These are phyloP conservation scores for Epsilonema sp. DNA, from an alignment of 2,888 invertebrate genomes.

Conservation along the genomic window DNA sequence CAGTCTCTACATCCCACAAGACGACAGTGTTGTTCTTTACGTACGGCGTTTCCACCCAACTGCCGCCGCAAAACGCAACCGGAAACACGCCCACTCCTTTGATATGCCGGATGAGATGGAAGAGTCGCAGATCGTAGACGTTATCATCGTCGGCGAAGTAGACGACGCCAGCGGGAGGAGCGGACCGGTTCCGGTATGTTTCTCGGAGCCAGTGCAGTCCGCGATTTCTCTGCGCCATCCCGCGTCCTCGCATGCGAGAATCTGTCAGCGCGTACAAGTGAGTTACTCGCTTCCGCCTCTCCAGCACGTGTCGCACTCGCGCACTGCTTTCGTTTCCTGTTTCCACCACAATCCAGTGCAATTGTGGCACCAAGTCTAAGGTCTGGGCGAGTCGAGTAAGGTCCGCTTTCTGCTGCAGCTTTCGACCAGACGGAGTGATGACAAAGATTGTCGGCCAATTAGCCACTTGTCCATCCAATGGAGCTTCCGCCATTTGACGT, in stretches of 20 bases:
- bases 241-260: conserved; percentile 20
- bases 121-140: conserved; percentile 34
- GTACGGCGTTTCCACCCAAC: not conserved
- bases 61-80: not conserved
- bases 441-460: too few species aligned
- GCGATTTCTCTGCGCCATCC: conserved; percentile 27
- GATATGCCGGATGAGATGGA: not conserved
- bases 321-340: conserved; percentile 27
- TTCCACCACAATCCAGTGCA: conserved; percentile 83
- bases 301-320: not conserved
- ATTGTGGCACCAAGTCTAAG: conserved; percentile 58
- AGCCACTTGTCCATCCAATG: too few species aligned
- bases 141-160: conserved; percentile 96
- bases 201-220: conserved; percentile 26
- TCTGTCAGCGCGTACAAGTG: too few species aligned
- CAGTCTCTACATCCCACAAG: not conserved
- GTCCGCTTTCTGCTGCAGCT: conserved; percentile 79
- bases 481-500: too few species aligned
- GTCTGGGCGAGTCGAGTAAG: conserved; percentile 68
- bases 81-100: not conserved
- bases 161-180: too few species aligned
- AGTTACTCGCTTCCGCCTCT: not conserved
- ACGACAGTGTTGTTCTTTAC: not conserved
- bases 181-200: conserved; percentile 8
- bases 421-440: conserved; percentile 71